Evolutionary conservation across 2,113 vertebrate species (phyloP).

Genomic region (Bostrychus sinensis): DNA sequence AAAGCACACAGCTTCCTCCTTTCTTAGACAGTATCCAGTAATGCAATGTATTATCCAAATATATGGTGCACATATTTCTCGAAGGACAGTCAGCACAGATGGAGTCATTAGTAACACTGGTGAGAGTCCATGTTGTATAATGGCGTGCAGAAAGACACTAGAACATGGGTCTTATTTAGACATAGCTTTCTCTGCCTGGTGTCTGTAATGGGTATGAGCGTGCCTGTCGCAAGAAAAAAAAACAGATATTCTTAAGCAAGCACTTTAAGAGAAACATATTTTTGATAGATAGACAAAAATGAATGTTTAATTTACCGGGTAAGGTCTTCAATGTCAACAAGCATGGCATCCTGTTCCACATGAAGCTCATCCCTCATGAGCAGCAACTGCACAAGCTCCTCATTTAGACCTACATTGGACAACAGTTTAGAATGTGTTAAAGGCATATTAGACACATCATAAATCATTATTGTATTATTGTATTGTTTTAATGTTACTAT

Average conservation of each 20-base stretch:
- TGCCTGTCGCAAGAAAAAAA: constrained; percentile 78
- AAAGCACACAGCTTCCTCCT: not conserved
- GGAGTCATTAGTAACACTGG: constrained; percentile 41
- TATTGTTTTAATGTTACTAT: not conserved
- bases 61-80: constrained; percentile 21
- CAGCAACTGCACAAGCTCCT: constrained; percentile 96
- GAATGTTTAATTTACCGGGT: constrained; percentile 83
- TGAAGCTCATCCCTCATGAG: constrained; percentile 95
- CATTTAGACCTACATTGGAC: constrained; percentile 87
- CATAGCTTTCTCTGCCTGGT: constrained; percentile 88
- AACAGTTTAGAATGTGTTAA: not conserved
- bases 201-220: constrained; percentile 93
- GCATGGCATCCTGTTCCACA: constrained; percentile 97
- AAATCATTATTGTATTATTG: too few species aligned
- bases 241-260: not conserved
- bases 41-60: constrained; percentile 6
- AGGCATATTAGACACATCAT: too few species aligned
- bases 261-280: not conserved
- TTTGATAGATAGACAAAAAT: not conserved
- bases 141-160: constrained; percentile 31
- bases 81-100: constrained; percentile 45
- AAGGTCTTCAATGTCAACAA: constrained; percentile 97
- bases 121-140: constrained; percentile 38
- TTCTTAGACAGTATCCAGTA: constrained; percentile 21
- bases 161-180: constrained; percentile 81